Evolutionary conservation across 2,797 vertebrate species (phyloP).

Genomic region (Anas bahamensis): DNA sequence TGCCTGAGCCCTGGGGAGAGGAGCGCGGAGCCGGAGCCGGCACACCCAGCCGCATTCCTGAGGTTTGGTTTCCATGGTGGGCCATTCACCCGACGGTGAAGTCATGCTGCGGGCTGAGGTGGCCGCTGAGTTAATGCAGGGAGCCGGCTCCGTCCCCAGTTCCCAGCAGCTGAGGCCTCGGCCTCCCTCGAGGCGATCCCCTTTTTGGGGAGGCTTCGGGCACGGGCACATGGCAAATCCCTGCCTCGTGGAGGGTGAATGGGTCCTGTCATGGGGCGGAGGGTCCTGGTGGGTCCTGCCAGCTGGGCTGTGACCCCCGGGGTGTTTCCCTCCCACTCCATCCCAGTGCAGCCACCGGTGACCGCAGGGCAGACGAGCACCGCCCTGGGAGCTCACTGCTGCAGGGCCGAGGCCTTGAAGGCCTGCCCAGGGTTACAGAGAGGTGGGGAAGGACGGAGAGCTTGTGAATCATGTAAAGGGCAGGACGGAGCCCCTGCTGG

Average conservation of each 20-base stretch:
- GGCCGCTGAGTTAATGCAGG: slow-evolving; percentile 53
- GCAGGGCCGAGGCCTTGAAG: neutral
- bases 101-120: slow-evolving; percentile 62
- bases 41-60: slow-evolving; percentile 71
- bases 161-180: neutral
- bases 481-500: neutral
- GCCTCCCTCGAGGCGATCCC: neutral
- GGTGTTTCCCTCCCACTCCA: neutral
- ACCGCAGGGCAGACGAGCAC: neutral
- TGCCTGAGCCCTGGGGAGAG: neutral
- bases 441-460: neutral
- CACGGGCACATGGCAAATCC: neutral
- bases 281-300: slow-evolving; percentile 4
- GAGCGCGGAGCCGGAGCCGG: slow-evolving; percentile 17
- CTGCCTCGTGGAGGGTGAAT: neutral
- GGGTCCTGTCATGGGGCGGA: neutral
- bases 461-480: neutral
- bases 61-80: slow-evolving; percentile 73
- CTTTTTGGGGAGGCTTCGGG: neutral
- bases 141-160: slow-evolving; percentile 22
- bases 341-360: neutral
- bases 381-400: neutral
- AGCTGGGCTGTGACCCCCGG: neutral
- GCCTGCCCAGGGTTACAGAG: neutral
- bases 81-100: slow-evolving; percentile 64